Base-by-base conservation (phyloP, 1,140 invertebrate genomes). In the Uloborus diversus region DNA sequence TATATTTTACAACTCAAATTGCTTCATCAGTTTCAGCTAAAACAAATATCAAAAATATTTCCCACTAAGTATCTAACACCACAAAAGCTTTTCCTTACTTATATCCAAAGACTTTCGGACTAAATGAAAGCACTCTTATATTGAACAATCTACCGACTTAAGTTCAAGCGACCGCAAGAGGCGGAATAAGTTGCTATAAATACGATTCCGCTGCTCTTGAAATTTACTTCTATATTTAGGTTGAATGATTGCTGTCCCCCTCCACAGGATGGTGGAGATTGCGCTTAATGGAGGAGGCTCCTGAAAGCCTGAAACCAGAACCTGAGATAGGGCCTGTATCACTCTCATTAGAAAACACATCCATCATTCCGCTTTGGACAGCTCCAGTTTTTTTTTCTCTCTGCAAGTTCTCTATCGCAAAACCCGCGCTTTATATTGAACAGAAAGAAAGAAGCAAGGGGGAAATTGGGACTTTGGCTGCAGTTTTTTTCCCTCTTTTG, bases 291-390 rank as follows among this genome's bases (percentile, higher is more conserved):
- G 76, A 25, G 14, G 51, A 35, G 47, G 27, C 35, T 37, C 59
- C 47, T 33, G 61, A 73, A 73, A 56, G 53, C 56, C 23, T 64
- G 69, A 79, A 79, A 64, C 65, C 57, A 65, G 69, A 61, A 79
- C 65, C 51, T 51, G 69, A 65, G 59, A 59, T 62, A 30, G 37
- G 47, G 53, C 66, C 23, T 57, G 68, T 71, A 64, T 68, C 68
- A 68, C 79, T 65, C 68, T 80, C 79, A 80, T 80, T 80, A 80
- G 79, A 80, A 80, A 80, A 69, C 57, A 27, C 79, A 80, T 80
- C 66, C 62, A 80, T 80, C 79, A 80, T 80, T 65, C 66, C 62
- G 28, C 28, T 49, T 66, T 30, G 76, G 76, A 79, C 76, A 79
- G 76, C 61, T 75, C 11, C 4, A 17, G 37, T 9, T 17, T 17